phyloP scores from a whole-genome alignment of 2,888 invertebrate species.

The Rhingia campestris region DNA sequence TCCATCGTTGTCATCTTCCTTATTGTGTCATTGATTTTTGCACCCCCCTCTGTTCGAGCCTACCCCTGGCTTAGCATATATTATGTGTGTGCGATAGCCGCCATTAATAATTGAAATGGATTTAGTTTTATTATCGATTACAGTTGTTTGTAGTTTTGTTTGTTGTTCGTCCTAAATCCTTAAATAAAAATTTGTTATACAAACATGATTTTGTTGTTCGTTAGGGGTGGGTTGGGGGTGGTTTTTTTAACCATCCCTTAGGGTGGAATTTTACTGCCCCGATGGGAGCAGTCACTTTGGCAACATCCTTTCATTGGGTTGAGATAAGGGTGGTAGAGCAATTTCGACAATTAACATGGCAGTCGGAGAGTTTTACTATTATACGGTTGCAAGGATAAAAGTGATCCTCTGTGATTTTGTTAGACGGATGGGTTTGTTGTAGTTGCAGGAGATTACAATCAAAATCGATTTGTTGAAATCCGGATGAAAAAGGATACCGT shows the following conservation, averaged over 20 bases:
- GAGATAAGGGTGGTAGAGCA: constrained; percentile 18
- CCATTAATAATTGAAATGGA: constrained; percentile 61
- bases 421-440: constrained; percentile 10
- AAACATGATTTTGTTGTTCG: constrained; percentile 50
- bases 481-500: constrained; percentile 61
- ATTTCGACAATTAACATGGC: constrained; percentile 66
- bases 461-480: constrained; percentile 69
- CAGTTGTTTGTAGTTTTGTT: constrained; percentile 39
- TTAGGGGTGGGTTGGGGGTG: constrained; percentile 55
- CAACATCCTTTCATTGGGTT: not conserved
- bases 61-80: constrained; percentile 12
- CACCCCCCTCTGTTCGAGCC: constrained; percentile 19
- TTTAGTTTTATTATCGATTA: constrained; percentile 67
- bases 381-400: constrained; percentile 22
- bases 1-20: constrained; percentile 29
- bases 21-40: constrained; percentile 56
- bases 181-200: constrained; percentile 57
- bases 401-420: constrained; percentile 39
- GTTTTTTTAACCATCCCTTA: constrained; percentile 2
- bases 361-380: constrained; percentile 35
- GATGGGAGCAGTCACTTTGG: constrained; percentile 36
- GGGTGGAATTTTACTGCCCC: constrained; percentile 48
- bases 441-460: constrained; percentile 64
- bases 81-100: not conserved
- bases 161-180: constrained; percentile 40